Evolutionary conservation across 2,797 vertebrate genomes (phyloP).

Genomic region (Anguilla pacifica): DNA sequence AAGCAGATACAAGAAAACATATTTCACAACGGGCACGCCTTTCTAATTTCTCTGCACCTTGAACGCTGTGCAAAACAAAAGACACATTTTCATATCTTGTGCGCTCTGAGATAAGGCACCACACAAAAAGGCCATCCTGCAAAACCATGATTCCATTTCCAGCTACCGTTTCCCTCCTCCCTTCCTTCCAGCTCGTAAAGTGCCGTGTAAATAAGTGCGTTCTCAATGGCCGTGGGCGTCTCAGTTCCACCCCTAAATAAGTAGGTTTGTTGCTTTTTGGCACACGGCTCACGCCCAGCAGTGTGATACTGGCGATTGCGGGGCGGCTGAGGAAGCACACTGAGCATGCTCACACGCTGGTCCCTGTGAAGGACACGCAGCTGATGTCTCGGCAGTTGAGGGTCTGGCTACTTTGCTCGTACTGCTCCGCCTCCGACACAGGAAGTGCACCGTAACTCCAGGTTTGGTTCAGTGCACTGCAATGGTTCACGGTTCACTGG

Average conservation of each 20-base stretch:
- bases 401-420: background rate
- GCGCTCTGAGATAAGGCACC: background rate
- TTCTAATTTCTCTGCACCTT: background rate
- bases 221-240: background rate
- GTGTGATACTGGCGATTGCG: background rate
- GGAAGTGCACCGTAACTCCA: background rate
- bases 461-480: background rate
- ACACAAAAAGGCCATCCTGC: background rate
- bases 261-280: background rate
- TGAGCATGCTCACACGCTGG: background rate
- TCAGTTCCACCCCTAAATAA: background rate
- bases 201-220: background rate
- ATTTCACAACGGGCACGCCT: background rate
- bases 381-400: background rate
- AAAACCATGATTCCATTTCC: background rate
- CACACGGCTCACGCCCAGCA: background rate
- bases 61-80: background rate
- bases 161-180: background rate
- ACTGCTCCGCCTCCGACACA: background rate
- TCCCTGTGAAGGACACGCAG: background rate
- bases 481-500: background rate
- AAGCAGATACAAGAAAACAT: background rate
- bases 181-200: constrained; percentile 9
- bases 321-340: background rate
- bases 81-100: background rate